Conservation (phyloP, 2,888 invertebrate species). For the Synergus gifuensis region DNA sequence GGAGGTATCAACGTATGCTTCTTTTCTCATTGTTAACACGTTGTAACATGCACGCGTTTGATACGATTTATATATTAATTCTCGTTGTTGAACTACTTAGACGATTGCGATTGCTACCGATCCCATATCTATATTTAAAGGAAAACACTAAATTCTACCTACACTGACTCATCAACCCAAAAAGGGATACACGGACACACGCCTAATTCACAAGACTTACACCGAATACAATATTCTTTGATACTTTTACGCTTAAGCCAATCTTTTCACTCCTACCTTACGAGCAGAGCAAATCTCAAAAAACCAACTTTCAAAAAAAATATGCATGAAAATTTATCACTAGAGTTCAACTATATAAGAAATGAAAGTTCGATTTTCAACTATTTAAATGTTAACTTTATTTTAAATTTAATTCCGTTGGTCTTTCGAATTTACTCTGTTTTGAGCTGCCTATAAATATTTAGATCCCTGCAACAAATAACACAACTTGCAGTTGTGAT, state of each 20-base stretch:
- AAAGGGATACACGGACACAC: conserved; percentile 28
- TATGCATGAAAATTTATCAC: conserved; percentile 31
- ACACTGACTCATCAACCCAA: not conserved
- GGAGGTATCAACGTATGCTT: conserved; percentile 49
- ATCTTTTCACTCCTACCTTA: conserved; percentile 35
- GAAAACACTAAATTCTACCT: conserved; percentile 33
- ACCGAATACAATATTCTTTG: conserved; percentile 45
- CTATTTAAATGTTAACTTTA: conserved; percentile 38
- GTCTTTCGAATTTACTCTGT: conserved; percentile 48
- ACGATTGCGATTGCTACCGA: conserved; percentile 41
- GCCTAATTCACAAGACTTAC: conserved; percentile 44
- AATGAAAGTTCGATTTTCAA: conserved; percentile 37
- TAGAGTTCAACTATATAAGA: conserved; percentile 7
- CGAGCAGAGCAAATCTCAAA: conserved; percentile 39
- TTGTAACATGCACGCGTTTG: conserved; percentile 41
- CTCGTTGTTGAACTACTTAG: conserved; percentile 42
- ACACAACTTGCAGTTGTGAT: not conserved
- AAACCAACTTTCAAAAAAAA: conserved; percentile 28
- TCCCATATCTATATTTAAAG: conserved; percentile 39
- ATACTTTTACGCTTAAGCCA: conserved; percentile 43
- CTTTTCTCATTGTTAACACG: conserved; percentile 45
- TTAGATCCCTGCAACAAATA: not conserved
- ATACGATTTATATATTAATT: conserved; percentile 42
- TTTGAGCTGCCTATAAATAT: conserved; percentile 3
- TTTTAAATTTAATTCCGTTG: conserved; percentile 36